These are phyloP conservation scores for Harpegnathos saltator DNA, from an alignment of 1,140 invertebrate species.

Conservation along the genomic window DNA sequence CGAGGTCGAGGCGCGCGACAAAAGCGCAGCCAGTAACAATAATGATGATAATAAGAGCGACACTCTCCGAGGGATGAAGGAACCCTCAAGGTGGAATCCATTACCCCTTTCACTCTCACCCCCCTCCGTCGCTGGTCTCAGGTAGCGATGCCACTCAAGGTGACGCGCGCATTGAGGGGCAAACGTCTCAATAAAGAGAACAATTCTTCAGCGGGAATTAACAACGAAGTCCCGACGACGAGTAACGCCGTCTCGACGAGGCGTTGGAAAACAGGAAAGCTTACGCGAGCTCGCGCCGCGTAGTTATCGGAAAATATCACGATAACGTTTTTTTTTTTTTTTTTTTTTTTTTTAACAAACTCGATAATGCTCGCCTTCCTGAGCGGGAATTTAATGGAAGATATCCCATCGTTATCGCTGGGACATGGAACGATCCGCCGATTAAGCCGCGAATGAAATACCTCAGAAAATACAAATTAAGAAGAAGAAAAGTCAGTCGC, in stretches of 20 bases:
- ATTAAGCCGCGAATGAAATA: neutral
- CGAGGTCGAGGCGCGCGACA: conserved; percentile 35
- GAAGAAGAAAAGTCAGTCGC: too few species aligned
- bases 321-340: neutral
- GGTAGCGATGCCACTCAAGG: neutral
- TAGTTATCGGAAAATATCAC: conserved; percentile 14
- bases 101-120: conserved; percentile 23
- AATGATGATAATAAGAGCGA: conserved; percentile 52
- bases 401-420: neutral
- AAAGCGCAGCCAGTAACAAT: conserved; percentile 48
- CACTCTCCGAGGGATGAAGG: conserved; percentile 17
- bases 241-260: too few species aligned
- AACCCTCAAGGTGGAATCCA: conserved; percentile 8
- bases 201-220: conserved; percentile 4
- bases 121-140: neutral
- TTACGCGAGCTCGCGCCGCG: neutral
- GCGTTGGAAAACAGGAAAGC: too few species aligned
- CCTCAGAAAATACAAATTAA: neutral
- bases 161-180: neutral
- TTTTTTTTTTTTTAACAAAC: neutral
- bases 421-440: neutral
- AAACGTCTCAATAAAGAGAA: conserved; percentile 1
- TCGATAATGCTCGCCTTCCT: conserved; percentile 14
- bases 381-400: conserved; percentile 1
- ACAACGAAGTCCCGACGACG: neutral